Evolutionary conservation across 30 jellyfish, hydroid and myxozoan genomes (phyloP).

Genomic region (Turritopsis rubra): DNA sequence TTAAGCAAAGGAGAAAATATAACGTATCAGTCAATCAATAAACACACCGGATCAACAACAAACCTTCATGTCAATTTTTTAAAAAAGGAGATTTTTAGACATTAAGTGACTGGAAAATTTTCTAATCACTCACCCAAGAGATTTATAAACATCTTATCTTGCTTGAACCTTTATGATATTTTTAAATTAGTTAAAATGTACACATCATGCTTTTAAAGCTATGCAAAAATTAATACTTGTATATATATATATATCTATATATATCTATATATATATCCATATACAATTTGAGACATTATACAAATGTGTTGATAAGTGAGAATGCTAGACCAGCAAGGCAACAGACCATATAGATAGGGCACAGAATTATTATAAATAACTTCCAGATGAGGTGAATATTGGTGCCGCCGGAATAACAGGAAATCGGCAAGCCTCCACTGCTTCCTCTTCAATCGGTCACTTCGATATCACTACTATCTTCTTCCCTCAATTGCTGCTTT

Average conservation of each 20-base stretch:
- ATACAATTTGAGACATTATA: neutral
- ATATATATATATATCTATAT: too few relatives aligned
- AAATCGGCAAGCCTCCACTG: too few relatives aligned
- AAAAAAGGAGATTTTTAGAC: too few relatives aligned
- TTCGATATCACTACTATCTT: slow-evolving; percentile 24
- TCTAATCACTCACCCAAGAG: neutral
- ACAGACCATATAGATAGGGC: too few relatives aligned
- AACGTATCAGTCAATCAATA: neutral
- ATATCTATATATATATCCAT: neutral
- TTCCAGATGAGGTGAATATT: too few relatives aligned
- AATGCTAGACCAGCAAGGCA: too few relatives aligned
- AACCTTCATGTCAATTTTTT: too few relatives aligned
- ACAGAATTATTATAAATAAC: too few relatives aligned
- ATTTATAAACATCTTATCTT: too few relatives aligned
- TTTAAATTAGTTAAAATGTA: neutral
- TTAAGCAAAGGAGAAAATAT: neutral
- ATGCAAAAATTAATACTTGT: neutral
- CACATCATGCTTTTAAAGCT: neutral
- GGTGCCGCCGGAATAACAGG: neutral
- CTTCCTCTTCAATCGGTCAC: slow-evolving; percentile 16
- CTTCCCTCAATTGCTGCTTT: neutral
- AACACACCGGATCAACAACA: neutral
- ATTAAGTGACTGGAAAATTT: neutral
- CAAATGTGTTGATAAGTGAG: neutral
- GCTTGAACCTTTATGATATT: neutral